Base-by-base conservation (phyloP, 2,888 invertebrate species). In the Napeogenes inachia region DNA sequence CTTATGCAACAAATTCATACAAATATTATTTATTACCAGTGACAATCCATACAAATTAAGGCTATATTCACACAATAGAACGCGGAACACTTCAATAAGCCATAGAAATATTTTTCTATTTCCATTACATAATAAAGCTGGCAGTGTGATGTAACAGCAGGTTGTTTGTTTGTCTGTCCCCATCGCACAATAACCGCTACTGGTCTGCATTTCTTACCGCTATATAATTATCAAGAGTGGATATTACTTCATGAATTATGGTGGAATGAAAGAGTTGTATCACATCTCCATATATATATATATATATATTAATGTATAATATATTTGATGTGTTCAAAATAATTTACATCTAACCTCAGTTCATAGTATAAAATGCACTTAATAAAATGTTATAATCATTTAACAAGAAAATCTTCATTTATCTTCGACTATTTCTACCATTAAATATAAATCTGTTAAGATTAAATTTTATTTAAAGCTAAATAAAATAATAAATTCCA, bases 101-200 rank as follows among this genome's bases (percentile, higher is more conserved):
- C 38, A 45, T 33, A 59, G 57, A 50, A 13, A 55, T 62, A 58
- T 62, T 58, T 59, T 47, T 42, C 55, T 47, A n/a, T 59, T 55
- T 59, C 55, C 59, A 42, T 62, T 62, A 62, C 58, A 50, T 58
- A 62, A 62, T 46, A 54, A 38, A 62, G 50, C 45, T 38, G 55
- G 75, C 5, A 75, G 73, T 77, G 80, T 86, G 82, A 82, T 79
- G 84, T 82, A 85, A 85, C 83, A 82, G 82, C 84, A 79, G 84
- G 78, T 80, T 84, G 80, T 78, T 8, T 50, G 81, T 87, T 83
- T 87, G 85, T 85, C 83, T 82, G 84, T 80, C 76, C 79, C 76
- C 74, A 77, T 75, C 75, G 75, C 78, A 82, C 82, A 83, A 83
- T 87, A 86, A 87, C 85, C 81, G 80, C 75, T 73, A 80, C 77